Evolutionary conservation across 2,113 vertebrate genomes (phyloP).

Genomic region (Pelodiscus sinensis): DNA sequence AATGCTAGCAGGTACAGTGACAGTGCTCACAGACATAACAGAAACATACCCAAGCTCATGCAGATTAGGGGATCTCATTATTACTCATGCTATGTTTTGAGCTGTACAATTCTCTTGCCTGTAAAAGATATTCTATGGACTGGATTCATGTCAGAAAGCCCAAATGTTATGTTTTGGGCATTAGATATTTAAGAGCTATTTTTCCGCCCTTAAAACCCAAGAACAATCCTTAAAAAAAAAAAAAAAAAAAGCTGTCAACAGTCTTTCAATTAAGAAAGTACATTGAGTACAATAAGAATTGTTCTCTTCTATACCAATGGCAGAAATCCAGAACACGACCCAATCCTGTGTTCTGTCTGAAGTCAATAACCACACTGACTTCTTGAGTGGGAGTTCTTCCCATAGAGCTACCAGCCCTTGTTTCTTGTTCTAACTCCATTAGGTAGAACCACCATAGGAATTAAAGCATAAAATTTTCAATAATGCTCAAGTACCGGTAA

Average conservation of each 20-base stretch:
- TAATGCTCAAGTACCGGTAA: background rate
- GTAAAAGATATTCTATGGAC: background rate
- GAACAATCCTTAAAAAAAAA: background rate
- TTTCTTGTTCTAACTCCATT: background rate
- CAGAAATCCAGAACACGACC: conserved; percentile 4
- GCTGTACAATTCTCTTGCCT: background rate
- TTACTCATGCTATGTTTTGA: background rate
- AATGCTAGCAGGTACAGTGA: background rate
- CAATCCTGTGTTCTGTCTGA: background rate
- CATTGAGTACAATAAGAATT: background rate
- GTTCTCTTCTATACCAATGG: background rate
- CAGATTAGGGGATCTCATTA: background rate
- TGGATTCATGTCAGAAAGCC: background rate
- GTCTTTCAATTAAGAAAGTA: background rate
- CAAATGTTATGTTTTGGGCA: conserved; percentile 3
- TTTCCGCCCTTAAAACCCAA: background rate
- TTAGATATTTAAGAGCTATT: background rate
- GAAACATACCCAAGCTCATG: background rate
- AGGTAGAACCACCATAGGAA: background rate
- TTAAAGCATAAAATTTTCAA: background rate
- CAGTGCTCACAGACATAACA: background rate
- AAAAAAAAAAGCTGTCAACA: too few relatives aligned
- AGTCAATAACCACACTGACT: background rate
- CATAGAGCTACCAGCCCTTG: background rate
- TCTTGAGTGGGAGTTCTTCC: background rate